A percentile compares a stretch with the other conserved stretches of the same genome.
phyloP scores from a whole-genome alignment of 2,113 vertebrate genomes.

The Neolamprologus devosi region DNA sequence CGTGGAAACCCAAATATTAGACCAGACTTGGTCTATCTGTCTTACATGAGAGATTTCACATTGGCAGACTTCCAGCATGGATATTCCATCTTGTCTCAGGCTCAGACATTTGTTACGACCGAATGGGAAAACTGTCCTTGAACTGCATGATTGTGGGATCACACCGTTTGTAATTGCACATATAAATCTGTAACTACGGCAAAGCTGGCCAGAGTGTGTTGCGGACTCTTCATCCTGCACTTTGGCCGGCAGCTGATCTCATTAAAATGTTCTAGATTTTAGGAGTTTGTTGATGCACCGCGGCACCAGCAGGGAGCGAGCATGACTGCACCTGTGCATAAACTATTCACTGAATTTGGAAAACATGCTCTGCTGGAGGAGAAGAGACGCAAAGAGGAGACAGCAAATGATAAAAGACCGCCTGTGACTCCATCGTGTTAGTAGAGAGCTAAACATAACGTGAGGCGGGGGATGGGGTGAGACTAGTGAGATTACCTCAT shows the following conservation, averaged over 20 bases:
- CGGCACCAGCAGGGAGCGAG: neutral
- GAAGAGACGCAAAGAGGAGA: neutral
- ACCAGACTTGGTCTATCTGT: neutral
- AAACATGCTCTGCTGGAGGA: neutral
- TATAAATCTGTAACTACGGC: neutral
- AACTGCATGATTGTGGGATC: neutral
- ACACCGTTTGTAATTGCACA: neutral
- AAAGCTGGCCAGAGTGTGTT: neutral
- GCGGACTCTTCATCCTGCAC: neutral
- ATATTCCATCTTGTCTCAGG: neutral
- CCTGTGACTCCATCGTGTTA: constrained; percentile 25
- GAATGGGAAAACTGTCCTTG: neutral
- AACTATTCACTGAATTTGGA: neutral
- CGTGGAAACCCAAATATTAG: neutral
- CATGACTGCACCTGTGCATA: constrained; percentile 9
- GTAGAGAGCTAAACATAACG: constrained; percentile 35
- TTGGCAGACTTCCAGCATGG: neutral
- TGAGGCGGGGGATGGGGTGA: constrained; percentile 48
- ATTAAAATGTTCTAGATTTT: neutral
- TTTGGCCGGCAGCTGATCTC: neutral
- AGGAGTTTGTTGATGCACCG: neutral
- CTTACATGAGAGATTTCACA: neutral
- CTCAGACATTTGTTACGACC: neutral
- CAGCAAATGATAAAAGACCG: neutral
- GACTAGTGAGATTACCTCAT: constrained; percentile 58